These are phyloP conservation scores for Cyclophora albipunctata DNA, from an alignment of 2,888 invertebrate species.

Conservation along the genomic window DNA sequence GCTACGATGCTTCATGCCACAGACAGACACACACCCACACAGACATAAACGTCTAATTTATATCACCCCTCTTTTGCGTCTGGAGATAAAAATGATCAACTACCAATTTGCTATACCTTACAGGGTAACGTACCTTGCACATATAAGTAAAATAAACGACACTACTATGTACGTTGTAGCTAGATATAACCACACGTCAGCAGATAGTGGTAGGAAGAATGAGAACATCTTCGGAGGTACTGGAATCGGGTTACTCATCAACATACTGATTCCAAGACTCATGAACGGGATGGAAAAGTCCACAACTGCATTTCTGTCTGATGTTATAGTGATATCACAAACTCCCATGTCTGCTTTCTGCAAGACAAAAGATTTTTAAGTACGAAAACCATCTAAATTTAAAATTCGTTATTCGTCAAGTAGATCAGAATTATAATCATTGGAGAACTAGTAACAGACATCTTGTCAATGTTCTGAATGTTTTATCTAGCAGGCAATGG, in stretches of 20 bases:
- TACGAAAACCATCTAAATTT: too few relatives aligned
- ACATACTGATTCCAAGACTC: slow-evolving; percentile 92
- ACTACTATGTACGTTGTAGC: slow-evolving; percentile 88
- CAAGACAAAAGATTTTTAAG: slow-evolving; percentile 26
- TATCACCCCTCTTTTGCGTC: too few relatives aligned
- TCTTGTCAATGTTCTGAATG: too few relatives aligned
- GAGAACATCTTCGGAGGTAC: slow-evolving; percentile 89
- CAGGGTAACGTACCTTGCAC: slow-evolving; percentile 78
- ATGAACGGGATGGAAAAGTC: slow-evolving; percentile 98
- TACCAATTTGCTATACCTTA: too few relatives aligned
- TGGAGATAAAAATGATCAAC: too few relatives aligned
- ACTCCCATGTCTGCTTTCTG: slow-evolving; percentile 94
- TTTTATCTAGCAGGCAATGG: too few relatives aligned
- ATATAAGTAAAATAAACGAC: slow-evolving; percentile 86
- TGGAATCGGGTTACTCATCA: slow-evolving; percentile 85
- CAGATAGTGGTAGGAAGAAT: slow-evolving; percentile 88
- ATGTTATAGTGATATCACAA: slow-evolving; percentile 95
- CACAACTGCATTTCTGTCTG: slow-evolving; percentile 87
- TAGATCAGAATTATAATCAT: too few relatives aligned
- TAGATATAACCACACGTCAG: slow-evolving; percentile 92
- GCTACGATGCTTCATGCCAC: neutral
- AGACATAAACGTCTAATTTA: neutral
- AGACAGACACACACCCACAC: neutral
- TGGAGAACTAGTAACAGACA: too few relatives aligned
- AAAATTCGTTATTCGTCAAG: too few relatives aligned